These are phyloP conservation scores for Falco cherrug DNA, from an alignment of 2,797 vertebrate species.

Conservation along the genomic window DNA sequence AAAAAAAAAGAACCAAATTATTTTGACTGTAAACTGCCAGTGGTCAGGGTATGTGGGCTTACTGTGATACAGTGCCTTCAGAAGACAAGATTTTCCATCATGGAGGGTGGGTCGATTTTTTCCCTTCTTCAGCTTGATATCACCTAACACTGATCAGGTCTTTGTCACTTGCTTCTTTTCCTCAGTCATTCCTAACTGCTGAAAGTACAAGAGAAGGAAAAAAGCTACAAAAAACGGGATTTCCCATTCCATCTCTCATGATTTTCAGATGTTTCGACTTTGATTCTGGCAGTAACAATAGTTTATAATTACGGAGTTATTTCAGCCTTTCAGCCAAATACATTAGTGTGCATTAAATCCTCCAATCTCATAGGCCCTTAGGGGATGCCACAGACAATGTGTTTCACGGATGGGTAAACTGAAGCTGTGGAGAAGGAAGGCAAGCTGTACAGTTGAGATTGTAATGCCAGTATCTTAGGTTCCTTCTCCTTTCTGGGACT, in stretches of 20 bases:
- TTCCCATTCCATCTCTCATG: neutral
- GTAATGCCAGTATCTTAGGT: neutral
- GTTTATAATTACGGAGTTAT: neutral
- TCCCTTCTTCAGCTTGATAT: neutral
- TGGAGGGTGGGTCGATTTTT: neutral
- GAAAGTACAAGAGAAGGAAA: neutral
- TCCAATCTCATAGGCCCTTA: neutral
- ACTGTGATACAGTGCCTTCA: neutral
- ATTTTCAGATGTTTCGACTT: neutral
- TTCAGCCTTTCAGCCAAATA: neutral
- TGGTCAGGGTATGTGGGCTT: neutral
- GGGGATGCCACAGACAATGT: neutral
- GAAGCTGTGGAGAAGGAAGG: neutral
- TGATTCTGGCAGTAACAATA: neutral
- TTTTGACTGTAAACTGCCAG: neutral
- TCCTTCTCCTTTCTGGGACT: neutral
- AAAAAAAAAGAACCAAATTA: neutral
- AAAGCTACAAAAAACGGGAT: neutral
- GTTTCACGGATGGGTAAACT: neutral
- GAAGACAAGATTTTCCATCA: neutral
- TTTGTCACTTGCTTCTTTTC: neutral
- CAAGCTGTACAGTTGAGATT: neutral
- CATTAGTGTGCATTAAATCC: neutral
- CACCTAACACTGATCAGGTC: neutral
- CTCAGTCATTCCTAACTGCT: neutral